A percentile compares a stretch with the other conserved stretches of the same genome.
Evolutionary conservation across 2,888 invertebrate species (phyloP).

Genomic region (Erynnis tages): DNA sequence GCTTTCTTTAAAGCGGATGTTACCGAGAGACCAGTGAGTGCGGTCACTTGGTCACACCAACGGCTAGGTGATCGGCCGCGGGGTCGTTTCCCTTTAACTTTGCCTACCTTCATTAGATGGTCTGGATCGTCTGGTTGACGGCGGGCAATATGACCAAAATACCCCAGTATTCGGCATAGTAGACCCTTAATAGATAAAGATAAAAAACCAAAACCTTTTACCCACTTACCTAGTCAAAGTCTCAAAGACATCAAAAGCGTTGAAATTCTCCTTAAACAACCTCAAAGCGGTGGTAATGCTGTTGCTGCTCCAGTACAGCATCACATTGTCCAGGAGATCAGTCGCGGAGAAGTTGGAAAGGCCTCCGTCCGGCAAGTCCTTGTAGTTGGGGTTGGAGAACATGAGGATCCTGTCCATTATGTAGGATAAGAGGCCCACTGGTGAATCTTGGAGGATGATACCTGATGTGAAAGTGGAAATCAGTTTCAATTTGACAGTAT

Average conservation of each 20-base stretch:
- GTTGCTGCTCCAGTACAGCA: constrained; percentile 79
- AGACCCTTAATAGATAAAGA: no score
- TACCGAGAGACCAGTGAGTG: no score
- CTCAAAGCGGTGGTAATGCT: constrained; percentile 73
- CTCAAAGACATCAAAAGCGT: constrained; percentile 46
- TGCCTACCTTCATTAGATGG: no score
- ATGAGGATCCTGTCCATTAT: constrained; percentile 91
- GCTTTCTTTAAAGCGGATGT: no score
- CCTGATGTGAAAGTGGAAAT: constrained; percentile 65
- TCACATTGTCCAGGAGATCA: constrained; percentile 75
- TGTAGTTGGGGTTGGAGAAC: constrained; percentile 82
- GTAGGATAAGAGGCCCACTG: constrained; percentile 92
- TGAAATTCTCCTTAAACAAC: constrained; percentile 83
- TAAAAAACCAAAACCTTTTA: no score
- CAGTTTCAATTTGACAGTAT: no score
- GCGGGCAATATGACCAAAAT: no score
- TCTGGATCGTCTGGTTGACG: no score
- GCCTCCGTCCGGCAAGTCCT: constrained; percentile 82
- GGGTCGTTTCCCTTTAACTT: no score
- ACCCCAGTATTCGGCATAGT: no score
- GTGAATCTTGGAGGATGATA: constrained; percentile 87
- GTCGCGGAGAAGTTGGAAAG: constrained; percentile 63
- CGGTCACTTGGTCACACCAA: no score
- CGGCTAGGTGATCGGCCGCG: no score
- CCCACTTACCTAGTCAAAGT: constrained; percentile 56